Percentiles rank a stretch among this genome's conserved stretches.
Conservation (phyloP, 2,797 vertebrate species). For the Intellagama lesueurii region DNA sequence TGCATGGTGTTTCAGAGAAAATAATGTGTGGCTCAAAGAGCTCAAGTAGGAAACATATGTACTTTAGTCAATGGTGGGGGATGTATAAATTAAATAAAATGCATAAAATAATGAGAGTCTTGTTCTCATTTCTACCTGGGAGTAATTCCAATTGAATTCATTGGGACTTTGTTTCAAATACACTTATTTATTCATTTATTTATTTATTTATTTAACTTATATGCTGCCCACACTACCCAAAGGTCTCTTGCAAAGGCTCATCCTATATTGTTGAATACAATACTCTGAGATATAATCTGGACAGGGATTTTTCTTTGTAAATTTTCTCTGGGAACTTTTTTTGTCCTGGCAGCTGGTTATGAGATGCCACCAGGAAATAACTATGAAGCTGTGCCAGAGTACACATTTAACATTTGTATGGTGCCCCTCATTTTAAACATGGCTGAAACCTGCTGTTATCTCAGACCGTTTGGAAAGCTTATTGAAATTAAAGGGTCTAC, state of each 20-base stretch:
- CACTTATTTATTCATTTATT: too few relatives aligned
- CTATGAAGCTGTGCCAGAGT: not conserved
- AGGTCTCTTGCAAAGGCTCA: not conserved
- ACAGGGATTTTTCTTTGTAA: not conserved
- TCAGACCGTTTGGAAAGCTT: slow-evolving; percentile 11
- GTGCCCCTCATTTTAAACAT: not conserved
- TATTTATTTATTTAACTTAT: too few relatives aligned
- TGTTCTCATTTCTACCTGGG: too few relatives aligned
- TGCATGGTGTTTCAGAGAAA: too few relatives aligned
- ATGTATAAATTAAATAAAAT: too few relatives aligned
- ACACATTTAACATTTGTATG: not conserved
- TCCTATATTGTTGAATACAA: not conserved
- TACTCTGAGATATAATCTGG: not conserved
- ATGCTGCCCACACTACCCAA: too few relatives aligned
- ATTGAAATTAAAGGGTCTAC: not conserved
- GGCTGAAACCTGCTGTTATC: slow-evolving; percentile 9
- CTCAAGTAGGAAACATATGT: too few relatives aligned
- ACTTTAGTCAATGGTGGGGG: too few relatives aligned
- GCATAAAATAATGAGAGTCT: too few relatives aligned
- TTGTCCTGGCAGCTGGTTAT: not conserved
- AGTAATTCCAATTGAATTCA: not conserved
- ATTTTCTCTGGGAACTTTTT: not conserved
- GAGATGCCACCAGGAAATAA: not conserved
- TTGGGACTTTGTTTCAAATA: not conserved
- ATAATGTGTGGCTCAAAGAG: too few relatives aligned